phyloP scores from a whole-genome alignment of 2,888 invertebrate genomes.

The Meta bourneti region DNA sequence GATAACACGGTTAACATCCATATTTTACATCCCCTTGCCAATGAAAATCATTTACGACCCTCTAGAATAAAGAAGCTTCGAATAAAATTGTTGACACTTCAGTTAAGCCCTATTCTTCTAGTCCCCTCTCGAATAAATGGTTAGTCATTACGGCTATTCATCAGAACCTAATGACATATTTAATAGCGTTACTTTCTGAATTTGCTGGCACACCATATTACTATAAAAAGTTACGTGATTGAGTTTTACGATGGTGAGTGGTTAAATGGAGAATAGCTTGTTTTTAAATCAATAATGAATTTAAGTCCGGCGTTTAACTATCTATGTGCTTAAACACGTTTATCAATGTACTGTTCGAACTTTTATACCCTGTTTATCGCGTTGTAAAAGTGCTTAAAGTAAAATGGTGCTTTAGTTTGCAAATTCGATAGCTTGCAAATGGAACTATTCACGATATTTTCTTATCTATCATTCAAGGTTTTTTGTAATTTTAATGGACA shows the following conservation, averaged over 20 bases:
- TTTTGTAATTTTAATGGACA: neutral
- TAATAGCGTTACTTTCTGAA: constrained; percentile 23
- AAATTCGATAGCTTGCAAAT: neutral
- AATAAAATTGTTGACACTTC: constrained; percentile 40
- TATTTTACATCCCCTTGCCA: constrained; percentile 15
- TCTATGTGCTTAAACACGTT: neutral
- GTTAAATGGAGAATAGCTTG: constrained; percentile 17
- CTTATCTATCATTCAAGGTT: neutral
- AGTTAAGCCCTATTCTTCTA: constrained; percentile 4
- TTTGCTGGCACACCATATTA: neutral
- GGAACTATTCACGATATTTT: neutral
- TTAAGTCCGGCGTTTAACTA: constrained; percentile 1
- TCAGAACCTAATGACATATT: constrained; percentile 41
- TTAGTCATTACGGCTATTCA: constrained; percentile 23
- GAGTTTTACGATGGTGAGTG: neutral
- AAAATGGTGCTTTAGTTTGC: neutral
- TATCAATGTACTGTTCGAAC: neutral
- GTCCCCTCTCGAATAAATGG: constrained; percentile 26
- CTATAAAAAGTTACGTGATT: neutral
- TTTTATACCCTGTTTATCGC: neutral
- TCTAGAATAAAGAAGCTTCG: constrained; percentile 16
- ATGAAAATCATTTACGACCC: constrained; percentile 12
- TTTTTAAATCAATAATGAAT: constrained; percentile 32
- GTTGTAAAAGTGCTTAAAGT: neutral
- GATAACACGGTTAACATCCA: constrained; percentile 21